These are phyloP conservation scores for Tetramorium alpestre DNA, from an alignment of 1,140 invertebrate species.

Conservation along the genomic window DNA sequence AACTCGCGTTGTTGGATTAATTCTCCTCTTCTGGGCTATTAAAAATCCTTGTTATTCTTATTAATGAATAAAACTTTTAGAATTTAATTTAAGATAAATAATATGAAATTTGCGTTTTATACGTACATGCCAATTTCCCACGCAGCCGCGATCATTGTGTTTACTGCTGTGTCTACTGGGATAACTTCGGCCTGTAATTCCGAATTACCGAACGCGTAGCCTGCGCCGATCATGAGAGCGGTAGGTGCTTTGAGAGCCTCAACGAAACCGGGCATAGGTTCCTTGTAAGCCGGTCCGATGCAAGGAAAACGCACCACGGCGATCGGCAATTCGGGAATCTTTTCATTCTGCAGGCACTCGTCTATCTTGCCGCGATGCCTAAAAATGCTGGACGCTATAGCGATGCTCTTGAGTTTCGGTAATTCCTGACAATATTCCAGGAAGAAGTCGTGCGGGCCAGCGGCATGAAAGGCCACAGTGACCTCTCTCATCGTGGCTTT, in stretches of 20 bases:
- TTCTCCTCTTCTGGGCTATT: not conserved
- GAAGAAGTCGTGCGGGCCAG: conserved; percentile 68
- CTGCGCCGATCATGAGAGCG: conserved; percentile 78
- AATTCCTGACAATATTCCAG: conserved; percentile 72
- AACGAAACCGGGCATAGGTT: conserved; percentile 79
- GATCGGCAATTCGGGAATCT: conserved; percentile 66
- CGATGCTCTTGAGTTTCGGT: conserved; percentile 66
- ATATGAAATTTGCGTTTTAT: conserved; percentile 56
- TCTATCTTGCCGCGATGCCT: conserved; percentile 63
- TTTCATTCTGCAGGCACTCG: conserved; percentile 64
- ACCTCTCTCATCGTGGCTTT: conserved; percentile 65
- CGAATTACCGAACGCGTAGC: conserved; percentile 68
- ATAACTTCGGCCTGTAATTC: conserved; percentile 73
- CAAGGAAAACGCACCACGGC: conserved; percentile 72
- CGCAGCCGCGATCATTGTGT: conserved; percentile 76
- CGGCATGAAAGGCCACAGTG: conserved; percentile 75
- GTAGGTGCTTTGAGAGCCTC: conserved; percentile 74
- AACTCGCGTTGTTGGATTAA: not conserved
- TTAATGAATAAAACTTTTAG: not conserved
- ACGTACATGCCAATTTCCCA: conserved; percentile 73
- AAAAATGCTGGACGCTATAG: conserved; percentile 64
- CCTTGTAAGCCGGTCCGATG: conserved; percentile 74
- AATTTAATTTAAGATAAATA: not conserved
- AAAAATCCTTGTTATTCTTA: not conserved
- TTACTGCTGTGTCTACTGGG: conserved; percentile 76